Evolutionary conservation across 2,113 vertebrate genomes (phyloP), one percentile per base, ranked within the genome.

Genomic region (Grallaria varia): DNA sequence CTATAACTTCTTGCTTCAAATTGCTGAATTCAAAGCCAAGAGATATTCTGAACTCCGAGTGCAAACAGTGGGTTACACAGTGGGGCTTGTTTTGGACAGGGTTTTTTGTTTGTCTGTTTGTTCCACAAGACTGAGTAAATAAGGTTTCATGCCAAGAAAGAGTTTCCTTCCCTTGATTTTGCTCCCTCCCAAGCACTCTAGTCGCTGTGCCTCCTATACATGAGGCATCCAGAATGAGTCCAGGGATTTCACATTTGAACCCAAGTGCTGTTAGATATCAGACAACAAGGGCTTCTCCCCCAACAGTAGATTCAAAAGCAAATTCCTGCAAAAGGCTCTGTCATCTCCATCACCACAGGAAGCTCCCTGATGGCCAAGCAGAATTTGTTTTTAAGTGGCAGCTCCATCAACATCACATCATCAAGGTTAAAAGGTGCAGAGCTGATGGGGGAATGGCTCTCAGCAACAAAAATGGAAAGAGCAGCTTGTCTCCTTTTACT

Each of bases 341-440:
- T 76, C 84, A 94, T 82, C 80, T 93, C 77, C 73, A 75, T 84
- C 53, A 5, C 80, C 0, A 0, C 25, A 1, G 94, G 94, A 84
- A 89, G 60, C 84, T 96, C 95, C 93, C 94, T 14, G 5, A 85
- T 89, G 87, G 81, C 80, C 53, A 73, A 76, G 52, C 12, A 94
- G 87, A 82, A 95, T 87, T 85, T 81, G 73, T 84, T 94, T 92
- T 95, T 93, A 94, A 94, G 93, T 84, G 93, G 84, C 84, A 91
- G 56, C 49, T 91, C 94, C 84, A 95, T 95, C 93, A 95, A 87
- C 80, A 95, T 94, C 93, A 89, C 84, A 95, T 96, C 94, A 93
- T 0, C 0, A 72, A 37, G 73, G 90, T 90, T 96, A 96, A 93
- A 94, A 94, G 64, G 95, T 90, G 86, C 60, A 50, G 76, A 87